Percentiles rank a stretch among this genome's conserved stretches.
These are phyloP conservation scores for Agelastica alni DNA, from an alignment of 2,888 invertebrate genomes.

Conservation along the genomic window DNA sequence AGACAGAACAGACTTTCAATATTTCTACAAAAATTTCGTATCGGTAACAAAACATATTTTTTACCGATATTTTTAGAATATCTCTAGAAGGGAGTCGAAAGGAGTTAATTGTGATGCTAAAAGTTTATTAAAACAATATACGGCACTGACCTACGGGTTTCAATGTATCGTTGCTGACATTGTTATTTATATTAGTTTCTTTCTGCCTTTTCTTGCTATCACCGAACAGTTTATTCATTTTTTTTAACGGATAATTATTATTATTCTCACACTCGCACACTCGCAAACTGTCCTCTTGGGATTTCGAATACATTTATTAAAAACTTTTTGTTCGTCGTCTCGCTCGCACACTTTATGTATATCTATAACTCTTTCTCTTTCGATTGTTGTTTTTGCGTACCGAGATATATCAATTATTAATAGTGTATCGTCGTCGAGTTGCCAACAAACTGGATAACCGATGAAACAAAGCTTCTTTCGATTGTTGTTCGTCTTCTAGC, in stretches of 20 bases:
- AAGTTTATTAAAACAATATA: constrained; percentile 16
- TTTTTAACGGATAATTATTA: constrained; percentile 33
- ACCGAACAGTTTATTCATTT: constrained; percentile 31
- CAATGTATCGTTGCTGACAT: constrained; percentile 32
- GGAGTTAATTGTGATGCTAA: no score
- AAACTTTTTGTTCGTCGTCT: not conserved
- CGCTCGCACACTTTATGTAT: not conserved
- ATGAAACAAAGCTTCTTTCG: constrained; percentile 25
- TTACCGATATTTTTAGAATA: no score
- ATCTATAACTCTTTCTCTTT: not conserved
- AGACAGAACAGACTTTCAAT: no score
- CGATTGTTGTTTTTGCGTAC: not conserved
- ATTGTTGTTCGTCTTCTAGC: constrained; percentile 32
- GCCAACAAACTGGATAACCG: not conserved
- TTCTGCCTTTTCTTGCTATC: constrained; percentile 39
- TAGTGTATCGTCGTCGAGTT: not conserved
- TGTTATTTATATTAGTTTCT: constrained; percentile 46
- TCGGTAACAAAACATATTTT: no score
- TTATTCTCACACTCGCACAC: constrained; percentile 39
- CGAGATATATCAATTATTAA: not conserved
- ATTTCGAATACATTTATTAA: constrained; percentile 38
- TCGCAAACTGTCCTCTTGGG: constrained; percentile 26
- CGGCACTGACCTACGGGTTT: constrained; percentile 47
- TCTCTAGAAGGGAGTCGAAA: no score
- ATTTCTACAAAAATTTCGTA: no score